phyloP scores from a whole-genome alignment of 2,888 invertebrate species.

The Clostera curtula region DNA sequence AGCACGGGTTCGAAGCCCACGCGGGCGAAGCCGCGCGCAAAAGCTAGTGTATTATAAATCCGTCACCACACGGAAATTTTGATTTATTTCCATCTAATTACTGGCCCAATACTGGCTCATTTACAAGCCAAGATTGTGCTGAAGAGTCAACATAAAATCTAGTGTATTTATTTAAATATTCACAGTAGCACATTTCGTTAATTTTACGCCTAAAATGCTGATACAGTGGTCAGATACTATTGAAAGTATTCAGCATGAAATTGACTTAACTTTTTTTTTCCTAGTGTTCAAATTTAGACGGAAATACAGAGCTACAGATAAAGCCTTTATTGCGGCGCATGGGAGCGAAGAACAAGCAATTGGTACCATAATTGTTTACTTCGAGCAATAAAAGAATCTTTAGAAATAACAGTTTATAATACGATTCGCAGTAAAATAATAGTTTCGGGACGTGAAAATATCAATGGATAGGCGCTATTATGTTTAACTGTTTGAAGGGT shows the following conservation, averaged over 20 bases:
- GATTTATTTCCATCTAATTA: too few relatives aligned
- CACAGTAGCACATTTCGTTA: slow-evolving; percentile 17
- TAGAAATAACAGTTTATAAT: slow-evolving; percentile 20
- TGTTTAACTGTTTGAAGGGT: slow-evolving; percentile 20
- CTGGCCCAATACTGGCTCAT: too few relatives aligned
- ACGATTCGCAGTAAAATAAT: slow-evolving; percentile 25
- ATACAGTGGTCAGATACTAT: too few relatives aligned
- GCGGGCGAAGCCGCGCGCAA: too few relatives aligned
- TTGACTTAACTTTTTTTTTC: slow-evolving; percentile 30
- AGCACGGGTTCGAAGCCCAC: too few relatives aligned
- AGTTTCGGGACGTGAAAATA: slow-evolving; percentile 32
- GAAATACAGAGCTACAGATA: slow-evolving; percentile 35
- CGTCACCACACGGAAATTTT: too few relatives aligned
- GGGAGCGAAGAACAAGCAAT: slow-evolving; percentile 35
- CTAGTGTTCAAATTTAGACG: slow-evolving; percentile 27
- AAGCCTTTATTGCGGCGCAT: slow-evolving; percentile 36
- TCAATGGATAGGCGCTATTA: slow-evolving; percentile 28
- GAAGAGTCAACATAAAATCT: slow-evolving; percentile 17
- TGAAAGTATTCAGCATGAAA: slow-evolving; percentile 23
- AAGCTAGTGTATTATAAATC: too few relatives aligned
- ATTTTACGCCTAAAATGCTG: too few relatives aligned
- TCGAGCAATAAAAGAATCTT: slow-evolving; percentile 21
- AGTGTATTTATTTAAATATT: slow-evolving; percentile 13
- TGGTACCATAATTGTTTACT: slow-evolving; percentile 18
- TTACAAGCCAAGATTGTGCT: too few relatives aligned